Conservation (phyloP, 2,113 vertebrate species). For the Azemiops feae region DNA sequence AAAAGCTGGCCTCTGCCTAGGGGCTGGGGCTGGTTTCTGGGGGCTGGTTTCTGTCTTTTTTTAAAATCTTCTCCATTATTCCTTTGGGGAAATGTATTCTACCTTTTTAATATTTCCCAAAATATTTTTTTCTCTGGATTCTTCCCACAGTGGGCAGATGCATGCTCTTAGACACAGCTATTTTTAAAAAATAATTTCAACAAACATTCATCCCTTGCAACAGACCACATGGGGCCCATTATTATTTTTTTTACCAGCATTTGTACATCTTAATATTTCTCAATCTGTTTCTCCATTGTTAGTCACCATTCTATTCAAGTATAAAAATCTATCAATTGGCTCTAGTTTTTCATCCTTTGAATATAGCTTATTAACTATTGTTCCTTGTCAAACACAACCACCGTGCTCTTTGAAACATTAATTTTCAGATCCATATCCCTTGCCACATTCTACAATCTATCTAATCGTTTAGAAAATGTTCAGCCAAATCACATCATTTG, state of each 20-base stretch:
- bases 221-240: neutral
- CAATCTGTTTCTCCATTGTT: neutral
- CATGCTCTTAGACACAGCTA: neutral
- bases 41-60: too few relatives aligned
- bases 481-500: neutral
- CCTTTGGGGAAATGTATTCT: too few relatives aligned
- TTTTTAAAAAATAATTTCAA: neutral
- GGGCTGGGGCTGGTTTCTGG: too few relatives aligned
- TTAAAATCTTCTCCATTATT: too few relatives aligned
- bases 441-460: neutral
- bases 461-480: neutral
- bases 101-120: too few relatives aligned
- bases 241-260: neutral
- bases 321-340: neutral
- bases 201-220: neutral
- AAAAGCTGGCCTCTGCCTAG: too few relatives aligned
- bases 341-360: neutral
- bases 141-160: neutral
- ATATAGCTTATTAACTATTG: neutral
- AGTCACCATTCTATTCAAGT: neutral
- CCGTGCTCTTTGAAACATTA: neutral
- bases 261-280: neutral
- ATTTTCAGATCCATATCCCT: neutral
- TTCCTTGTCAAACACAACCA: neutral
- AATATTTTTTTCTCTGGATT: too few relatives aligned